phyloP scores from a whole-genome alignment of 2,113 vertebrate species.

The Pampusana beccarii region DNA sequence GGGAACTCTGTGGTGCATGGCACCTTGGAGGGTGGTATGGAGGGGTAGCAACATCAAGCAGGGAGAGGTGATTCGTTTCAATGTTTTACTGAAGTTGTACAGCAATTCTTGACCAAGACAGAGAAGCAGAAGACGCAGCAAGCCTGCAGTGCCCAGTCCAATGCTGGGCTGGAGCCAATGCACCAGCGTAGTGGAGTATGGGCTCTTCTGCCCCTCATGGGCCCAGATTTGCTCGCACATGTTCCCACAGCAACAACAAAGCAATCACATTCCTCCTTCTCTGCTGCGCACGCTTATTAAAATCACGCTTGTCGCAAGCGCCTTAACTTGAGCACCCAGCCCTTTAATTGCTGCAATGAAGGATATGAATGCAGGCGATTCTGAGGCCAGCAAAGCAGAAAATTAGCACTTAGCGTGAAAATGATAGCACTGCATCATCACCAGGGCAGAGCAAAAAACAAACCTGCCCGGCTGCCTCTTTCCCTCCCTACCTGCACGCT shows the following conservation, averaged over 20 bases:
- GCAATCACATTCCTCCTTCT: background rate
- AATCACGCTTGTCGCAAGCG: background rate
- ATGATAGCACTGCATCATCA: constrained; percentile 53
- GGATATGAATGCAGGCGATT: constrained; percentile 31
- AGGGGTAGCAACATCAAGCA: rapidly evolving
- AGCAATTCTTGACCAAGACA: background rate
- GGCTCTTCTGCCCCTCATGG: background rate
- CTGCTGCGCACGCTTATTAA: background rate
- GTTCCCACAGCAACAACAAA: constrained; percentile 13
- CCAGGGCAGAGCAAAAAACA: constrained; percentile 8
- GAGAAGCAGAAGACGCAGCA: background rate
- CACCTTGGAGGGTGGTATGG: background rate
- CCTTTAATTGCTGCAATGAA: constrained; percentile 58
- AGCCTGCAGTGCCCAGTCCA: rapidly evolving
- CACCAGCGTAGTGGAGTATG: rapidly evolving
- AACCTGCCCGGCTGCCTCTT: background rate
- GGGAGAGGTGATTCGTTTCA: background rate
- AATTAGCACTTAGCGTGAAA: constrained; percentile 66
- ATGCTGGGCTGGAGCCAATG: background rate
- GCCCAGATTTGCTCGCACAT: background rate
- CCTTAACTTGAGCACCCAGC: background rate
- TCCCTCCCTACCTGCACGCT: background rate
- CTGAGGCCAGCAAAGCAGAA: constrained; percentile 65
- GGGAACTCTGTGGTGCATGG: rapidly evolving
- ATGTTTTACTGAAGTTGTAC: background rate